Base-by-base conservation (phyloP, 2,797 vertebrate genomes). In the Amniataba percoides region DNA sequence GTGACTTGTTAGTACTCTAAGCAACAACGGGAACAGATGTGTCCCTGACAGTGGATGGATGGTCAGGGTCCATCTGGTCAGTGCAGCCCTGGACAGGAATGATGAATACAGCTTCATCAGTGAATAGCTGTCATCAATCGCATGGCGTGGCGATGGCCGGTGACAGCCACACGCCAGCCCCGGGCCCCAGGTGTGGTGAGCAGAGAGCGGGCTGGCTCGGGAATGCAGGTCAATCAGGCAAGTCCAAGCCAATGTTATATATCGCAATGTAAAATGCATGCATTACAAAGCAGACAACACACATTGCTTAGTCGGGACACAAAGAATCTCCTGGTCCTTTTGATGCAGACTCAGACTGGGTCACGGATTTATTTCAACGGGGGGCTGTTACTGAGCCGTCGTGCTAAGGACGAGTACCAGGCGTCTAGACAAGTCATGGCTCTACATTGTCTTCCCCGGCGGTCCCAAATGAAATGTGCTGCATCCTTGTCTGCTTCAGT, bases 21-120 rank as follows among this genome's bases (percentile, higher is more conserved):
- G 97, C 97, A 98, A 97, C 96, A 97, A 96, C 95, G 95, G 96
- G 97, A 99, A 97, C 98, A 99, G 98, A 99, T 99, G 98, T 96
- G 97, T 97, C 97, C 97, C 97, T 98, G 97, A 98, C 97, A 98
- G 97, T 95, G 97, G 97, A 99, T 99, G 97, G 98, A 99, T 99
- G 97, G 97, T 98, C 97, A 97, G 97, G 97, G 97, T 99, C 97
- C 97, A 98, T 99, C 97, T 99, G 98, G 97, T 97, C 97, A 97
- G 96, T 96, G 96, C 97, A 97, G 96, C 97, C 96, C 96, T 96
- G 96, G 97, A 98, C 98, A 99, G 97, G 97, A 97, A 98, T 98
- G 97, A 99, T 99, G 97, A 98, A 97, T 98, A 99, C 97, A 97
- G 97, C 98, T 99, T 99, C 98, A 99, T 99, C 97, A 97, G 97